These are phyloP conservation scores for Drosophila niveifrons DNA, from an alignment of 2,888 invertebrate species.

Conservation along the genomic window DNA sequence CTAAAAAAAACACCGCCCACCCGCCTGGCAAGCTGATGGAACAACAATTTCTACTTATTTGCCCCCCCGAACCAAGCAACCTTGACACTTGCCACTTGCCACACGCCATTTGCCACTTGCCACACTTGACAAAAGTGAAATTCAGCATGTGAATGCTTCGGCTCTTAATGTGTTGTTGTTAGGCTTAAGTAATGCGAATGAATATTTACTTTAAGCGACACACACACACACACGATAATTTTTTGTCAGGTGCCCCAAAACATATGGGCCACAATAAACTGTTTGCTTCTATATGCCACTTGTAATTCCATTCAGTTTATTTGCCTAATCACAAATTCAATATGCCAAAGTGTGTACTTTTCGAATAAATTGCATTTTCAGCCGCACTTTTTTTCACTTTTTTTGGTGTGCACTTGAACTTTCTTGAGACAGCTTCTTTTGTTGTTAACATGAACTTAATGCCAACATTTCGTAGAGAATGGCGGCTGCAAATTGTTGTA, in stretches of 20 bases:
- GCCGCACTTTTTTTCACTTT: slow-evolving; percentile 47
- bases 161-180: slow-evolving; percentile 30
- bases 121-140: slow-evolving; percentile 30
- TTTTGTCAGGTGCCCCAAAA: slow-evolving; percentile 22
- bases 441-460: slow-evolving; percentile 37
- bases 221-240: slow-evolving; percentile 30
- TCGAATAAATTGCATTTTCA: slow-evolving; percentile 73
- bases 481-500: slow-evolving; percentile 37
- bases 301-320: slow-evolving; percentile 76
- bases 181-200: slow-evolving; percentile 66
- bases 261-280: slow-evolving; percentile 52
- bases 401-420: slow-evolving; percentile 53
- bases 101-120: neutral
- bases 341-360: slow-evolving; percentile 75
- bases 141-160: slow-evolving; percentile 59
- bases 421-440: slow-evolving; percentile 25
- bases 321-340: slow-evolving; percentile 82
- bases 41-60: slow-evolving; percentile 11
- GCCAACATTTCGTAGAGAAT: slow-evolving; percentile 33
- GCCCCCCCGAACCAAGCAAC: neutral
- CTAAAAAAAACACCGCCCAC: neutral
- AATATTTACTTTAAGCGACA: slow-evolving; percentile 75
- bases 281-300: slow-evolving; percentile 58
- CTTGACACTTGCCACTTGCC: slow-evolving; percentile 34
- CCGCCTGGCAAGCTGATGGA: slow-evolving; percentile 31